These are phyloP conservation scores for Lagopus leucura DNA, from an alignment of 2,113 vertebrate genomes.

Conservation along the genomic window DNA sequence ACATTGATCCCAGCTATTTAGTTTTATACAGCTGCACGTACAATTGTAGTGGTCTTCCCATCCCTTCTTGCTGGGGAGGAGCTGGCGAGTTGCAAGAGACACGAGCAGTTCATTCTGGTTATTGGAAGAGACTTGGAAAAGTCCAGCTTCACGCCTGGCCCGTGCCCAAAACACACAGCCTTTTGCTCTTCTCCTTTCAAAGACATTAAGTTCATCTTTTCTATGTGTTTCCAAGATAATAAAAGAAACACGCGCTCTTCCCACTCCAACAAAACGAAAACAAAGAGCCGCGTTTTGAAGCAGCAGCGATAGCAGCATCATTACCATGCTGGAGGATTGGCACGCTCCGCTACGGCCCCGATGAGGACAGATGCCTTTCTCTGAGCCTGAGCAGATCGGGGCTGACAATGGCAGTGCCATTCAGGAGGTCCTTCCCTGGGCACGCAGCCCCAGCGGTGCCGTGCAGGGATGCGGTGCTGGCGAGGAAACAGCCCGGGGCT, in stretches of 20 bases:
- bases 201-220: no score
- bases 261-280: fast-evolving
- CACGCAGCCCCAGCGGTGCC: no score
- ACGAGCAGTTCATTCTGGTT: not conserved
- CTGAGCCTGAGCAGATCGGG: not conserved
- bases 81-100: not conserved
- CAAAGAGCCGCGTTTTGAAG: fast-evolving
- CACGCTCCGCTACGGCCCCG: not conserved
- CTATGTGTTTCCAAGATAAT: not conserved
- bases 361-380: not conserved
- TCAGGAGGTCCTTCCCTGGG: not conserved
- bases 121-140: constrained; percentile 15
- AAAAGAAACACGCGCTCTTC: not conserved
- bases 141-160: not conserved
- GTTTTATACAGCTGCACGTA: no score
- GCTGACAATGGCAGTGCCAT: not conserved
- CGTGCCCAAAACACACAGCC: fast-evolving
- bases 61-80: fast-evolving
- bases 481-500: not conserved
- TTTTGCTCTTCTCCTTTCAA: not conserved
- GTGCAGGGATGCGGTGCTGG: not conserved
- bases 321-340: fast-evolving
- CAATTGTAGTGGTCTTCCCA: not conserved
- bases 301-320: fast-evolving
- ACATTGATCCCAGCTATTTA: constrained; percentile 48